A percentile compares a stretch with the other conserved stretches of the same genome.
Evolutionary conservation across 2,888 invertebrate genomes (phyloP).

Genomic region (Glaucopsyche alexis): DNA sequence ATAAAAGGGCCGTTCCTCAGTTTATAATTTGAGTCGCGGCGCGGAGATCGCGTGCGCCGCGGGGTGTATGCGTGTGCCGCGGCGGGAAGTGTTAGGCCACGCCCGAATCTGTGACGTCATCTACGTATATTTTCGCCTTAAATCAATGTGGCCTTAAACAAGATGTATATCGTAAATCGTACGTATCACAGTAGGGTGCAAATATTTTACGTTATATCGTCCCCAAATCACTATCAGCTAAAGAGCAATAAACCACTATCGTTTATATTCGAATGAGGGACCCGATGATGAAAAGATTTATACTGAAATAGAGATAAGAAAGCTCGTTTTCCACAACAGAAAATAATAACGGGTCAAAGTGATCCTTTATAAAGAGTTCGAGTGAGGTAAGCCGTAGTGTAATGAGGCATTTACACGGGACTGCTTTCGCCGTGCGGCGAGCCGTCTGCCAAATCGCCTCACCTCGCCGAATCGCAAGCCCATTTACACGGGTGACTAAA

Average conservation of each 20-base stretch:
- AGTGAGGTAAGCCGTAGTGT: neutral
- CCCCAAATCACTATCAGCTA: neutral
- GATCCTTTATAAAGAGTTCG: slow-evolving; percentile 54
- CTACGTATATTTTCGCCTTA: no score
- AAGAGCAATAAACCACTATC: neutral
- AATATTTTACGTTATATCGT: neutral
- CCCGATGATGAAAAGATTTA: neutral
- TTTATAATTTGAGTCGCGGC: no score
- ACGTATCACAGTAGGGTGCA: neutral
- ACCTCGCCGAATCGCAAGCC: no score
- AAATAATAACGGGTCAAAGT: slow-evolving; percentile 24
- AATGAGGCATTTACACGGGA: no score
- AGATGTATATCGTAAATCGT: slow-evolving; percentile 14
- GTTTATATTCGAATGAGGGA: slow-evolving; percentile 6
- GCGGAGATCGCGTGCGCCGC: no score
- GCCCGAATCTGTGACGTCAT: no score
- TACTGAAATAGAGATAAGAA: slow-evolving; percentile 18
- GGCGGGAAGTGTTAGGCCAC: no score
- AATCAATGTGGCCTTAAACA: neutral
- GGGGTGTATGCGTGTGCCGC: no score
- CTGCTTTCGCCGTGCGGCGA: no score
- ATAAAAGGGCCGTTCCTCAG: no score
- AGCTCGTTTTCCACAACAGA: slow-evolving; percentile 22
- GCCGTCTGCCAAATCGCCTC: no score
- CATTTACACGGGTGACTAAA: no score